phyloP scores from a whole-genome alignment of 2,797 vertebrate genomes.

The Merluccius polli region DNA sequence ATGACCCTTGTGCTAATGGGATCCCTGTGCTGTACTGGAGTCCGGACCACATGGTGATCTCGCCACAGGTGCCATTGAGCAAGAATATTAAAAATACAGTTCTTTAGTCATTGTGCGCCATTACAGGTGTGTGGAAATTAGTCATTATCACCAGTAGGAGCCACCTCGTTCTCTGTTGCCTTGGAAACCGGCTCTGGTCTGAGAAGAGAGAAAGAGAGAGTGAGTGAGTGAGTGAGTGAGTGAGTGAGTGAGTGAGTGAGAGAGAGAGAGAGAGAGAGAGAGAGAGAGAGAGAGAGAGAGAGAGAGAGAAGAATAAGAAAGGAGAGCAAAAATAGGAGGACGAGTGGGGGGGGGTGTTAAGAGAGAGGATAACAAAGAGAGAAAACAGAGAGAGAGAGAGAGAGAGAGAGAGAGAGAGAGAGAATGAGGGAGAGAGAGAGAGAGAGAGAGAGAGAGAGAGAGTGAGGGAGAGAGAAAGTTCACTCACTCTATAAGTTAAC shows the following conservation, averaged over 20 bases:
- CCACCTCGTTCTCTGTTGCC: conserved; percentile 52
- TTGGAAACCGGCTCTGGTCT: conserved; percentile 57
- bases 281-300: too few relatives aligned
- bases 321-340: too few relatives aligned
- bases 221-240: not conserved
- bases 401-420: too few relatives aligned
- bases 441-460: too few relatives aligned
- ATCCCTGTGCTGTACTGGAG: not conserved
- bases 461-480: too few relatives aligned
- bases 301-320: too few relatives aligned
- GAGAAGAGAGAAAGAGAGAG: not conserved
- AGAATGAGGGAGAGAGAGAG: too few relatives aligned
- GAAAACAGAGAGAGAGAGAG: too few relatives aligned
- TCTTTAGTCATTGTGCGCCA: conserved; percentile 23
- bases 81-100: conserved; percentile 30
- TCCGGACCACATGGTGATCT: not conserved
- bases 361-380: too few relatives aligned
- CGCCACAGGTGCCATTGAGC: conserved; percentile 15
- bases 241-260: not conserved
- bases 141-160: conserved; percentile 39
- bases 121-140: conserved; percentile 58
- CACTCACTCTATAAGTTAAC: too few relatives aligned
- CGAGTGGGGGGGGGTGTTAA: too few relatives aligned
- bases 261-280: not conserved
- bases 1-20: not conserved